These are phyloP conservation scores for Upupa epops DNA, from an alignment of 2,113 vertebrate species.

Conservation along the genomic window DNA sequence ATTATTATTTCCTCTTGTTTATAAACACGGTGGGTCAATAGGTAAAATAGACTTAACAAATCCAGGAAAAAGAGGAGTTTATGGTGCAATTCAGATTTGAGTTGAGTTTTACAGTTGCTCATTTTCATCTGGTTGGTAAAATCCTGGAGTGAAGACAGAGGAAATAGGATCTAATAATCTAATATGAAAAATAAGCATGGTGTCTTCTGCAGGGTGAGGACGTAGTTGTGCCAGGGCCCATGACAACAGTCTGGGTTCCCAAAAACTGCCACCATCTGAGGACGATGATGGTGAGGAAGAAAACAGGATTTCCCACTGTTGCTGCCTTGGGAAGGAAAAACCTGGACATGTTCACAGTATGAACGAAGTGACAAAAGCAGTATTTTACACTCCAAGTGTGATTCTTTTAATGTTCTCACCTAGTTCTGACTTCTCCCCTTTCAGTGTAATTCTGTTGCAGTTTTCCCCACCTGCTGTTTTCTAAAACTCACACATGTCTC, in stretches of 20 bases:
- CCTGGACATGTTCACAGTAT: not conserved
- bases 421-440: conserved; percentile 20
- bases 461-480: conserved; percentile 34
- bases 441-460: not conserved
- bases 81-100: not conserved
- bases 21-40: not conserved
- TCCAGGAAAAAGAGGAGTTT: not conserved
- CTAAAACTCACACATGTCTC: not conserved
- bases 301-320: conserved; percentile 1
- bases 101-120: not conserved
- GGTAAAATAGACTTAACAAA: not conserved
- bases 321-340: conserved; percentile 9
- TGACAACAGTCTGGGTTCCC: not conserved
- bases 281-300: not conserved
- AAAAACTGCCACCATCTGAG: not conserved
- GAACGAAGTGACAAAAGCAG: conserved; percentile 6
- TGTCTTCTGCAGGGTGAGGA: not conserved
- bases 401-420: conserved; percentile 35
- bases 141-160: not conserved
- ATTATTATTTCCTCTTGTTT: not conserved
- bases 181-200: not conserved
- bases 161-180: not conserved
- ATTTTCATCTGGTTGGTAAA: not conserved
- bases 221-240: not conserved
- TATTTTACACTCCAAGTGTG: not conserved